phyloP scores from a whole-genome alignment of 2,888 invertebrate species.

The Patella ulyssiponensis region DNA sequence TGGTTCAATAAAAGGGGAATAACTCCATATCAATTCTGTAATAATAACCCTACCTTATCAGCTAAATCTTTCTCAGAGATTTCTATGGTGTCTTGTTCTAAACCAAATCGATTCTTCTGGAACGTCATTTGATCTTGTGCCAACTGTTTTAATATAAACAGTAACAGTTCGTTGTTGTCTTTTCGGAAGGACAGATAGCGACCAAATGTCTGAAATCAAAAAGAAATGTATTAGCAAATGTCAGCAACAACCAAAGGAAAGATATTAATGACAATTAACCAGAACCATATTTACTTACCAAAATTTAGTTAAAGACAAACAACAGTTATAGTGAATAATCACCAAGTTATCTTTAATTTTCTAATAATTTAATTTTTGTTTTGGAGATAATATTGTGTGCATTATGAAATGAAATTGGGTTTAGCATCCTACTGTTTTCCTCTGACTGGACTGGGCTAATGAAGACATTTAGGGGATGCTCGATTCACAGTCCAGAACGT shows the following conservation, averaged over 20 bases:
- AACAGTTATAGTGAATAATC: too few species aligned
- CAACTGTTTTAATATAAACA: conserved; percentile 94
- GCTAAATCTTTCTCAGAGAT: conserved; percentile 87
- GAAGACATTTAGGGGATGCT: too few species aligned
- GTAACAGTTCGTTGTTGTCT: conserved; percentile 94
- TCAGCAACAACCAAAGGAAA: too few species aligned
- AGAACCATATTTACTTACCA: too few species aligned
- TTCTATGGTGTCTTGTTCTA: conserved; percentile 81
- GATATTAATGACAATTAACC: too few species aligned
- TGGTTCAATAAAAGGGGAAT: too few species aligned
- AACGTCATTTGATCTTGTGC: conserved; percentile 92
- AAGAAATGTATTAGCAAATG: too few species aligned
- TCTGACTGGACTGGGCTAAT: background rate
- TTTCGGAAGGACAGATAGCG: conserved; percentile 93
- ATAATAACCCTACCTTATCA: conserved; percentile 77
- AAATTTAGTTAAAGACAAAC: too few species aligned
- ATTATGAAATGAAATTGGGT: background rate
- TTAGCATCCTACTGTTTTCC: background rate
- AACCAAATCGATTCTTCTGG: conserved; percentile 73
- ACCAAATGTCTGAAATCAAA: conserved; percentile 84
- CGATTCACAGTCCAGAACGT: too few species aligned
- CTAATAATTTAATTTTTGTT: too few species aligned
- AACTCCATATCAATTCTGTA: background rate
- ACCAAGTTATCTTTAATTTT: too few species aligned
- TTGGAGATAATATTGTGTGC: background rate